These are phyloP conservation scores for Sebastes vulpes DNA, from an alignment of 2,797 vertebrate genomes.

Conservation along the genomic window DNA sequence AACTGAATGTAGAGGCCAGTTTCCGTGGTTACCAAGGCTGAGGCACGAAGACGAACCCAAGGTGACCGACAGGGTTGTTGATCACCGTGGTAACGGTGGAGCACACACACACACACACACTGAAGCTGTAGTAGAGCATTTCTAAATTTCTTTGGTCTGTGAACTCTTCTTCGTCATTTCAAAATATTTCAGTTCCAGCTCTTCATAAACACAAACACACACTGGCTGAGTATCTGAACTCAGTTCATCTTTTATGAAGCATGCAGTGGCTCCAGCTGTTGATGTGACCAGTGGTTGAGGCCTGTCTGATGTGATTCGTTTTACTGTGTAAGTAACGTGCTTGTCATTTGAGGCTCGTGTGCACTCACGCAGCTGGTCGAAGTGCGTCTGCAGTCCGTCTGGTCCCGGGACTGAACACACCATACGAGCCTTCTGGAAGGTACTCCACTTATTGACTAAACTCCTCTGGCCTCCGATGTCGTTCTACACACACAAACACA, in stretches of 20 bases:
- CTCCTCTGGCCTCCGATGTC: constrained; percentile 89
- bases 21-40: constrained; percentile 71
- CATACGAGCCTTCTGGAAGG: constrained; percentile 87
- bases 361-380: constrained; percentile 89
- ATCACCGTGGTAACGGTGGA: constrained; percentile 76
- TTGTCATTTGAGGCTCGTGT: constrained; percentile 18
- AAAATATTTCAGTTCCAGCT: constrained; percentile 17
- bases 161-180: constrained; percentile 4
- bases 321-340: constrained; percentile 24
- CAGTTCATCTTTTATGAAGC: constrained; percentile 8
- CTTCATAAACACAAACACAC: not conserved
- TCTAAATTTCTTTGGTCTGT: constrained; percentile 23
- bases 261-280: constrained; percentile 33
- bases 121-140: constrained; percentile 4
- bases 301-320: constrained; percentile 30
- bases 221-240: not conserved
- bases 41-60: constrained; percentile 61
- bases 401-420: constrained; percentile 85
- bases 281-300: constrained; percentile 7
- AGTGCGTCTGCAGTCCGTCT: constrained; percentile 86
- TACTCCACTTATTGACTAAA: constrained; percentile 90
- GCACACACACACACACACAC: constrained; percentile 17
- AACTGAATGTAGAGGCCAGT: constrained; percentile 67
- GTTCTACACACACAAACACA: constrained; percentile 69
- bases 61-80: constrained; percentile 67